These are phyloP conservation scores for Crax fasciolata DNA, from an alignment of 2,797 vertebrate species.

Conservation along the genomic window DNA sequence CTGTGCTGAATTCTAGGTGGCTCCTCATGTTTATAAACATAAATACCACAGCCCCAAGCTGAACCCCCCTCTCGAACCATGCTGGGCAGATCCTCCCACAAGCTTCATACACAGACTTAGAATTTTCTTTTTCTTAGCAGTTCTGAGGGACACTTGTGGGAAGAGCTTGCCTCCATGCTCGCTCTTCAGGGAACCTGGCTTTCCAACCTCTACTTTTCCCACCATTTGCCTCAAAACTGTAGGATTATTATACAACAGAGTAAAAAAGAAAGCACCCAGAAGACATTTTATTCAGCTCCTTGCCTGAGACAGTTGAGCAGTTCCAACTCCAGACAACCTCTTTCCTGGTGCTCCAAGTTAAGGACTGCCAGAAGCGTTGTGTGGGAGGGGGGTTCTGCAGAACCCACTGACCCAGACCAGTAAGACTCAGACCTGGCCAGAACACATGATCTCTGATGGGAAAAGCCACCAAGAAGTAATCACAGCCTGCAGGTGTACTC, in stretches of 20 bases:
- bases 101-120: not conserved
- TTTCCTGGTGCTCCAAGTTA: not conserved
- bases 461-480: not conserved
- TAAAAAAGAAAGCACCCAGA: not conserved
- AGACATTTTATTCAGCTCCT: slow-evolving; percentile 57
- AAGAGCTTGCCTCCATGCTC: not conserved
- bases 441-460: not conserved
- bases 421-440: not conserved
- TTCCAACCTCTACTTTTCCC: not conserved
- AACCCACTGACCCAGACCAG: not conserved
- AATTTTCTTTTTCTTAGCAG: not conserved
- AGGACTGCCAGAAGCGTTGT: not conserved
- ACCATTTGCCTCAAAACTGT: not conserved
- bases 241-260: not conserved
- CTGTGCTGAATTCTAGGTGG: too few relatives aligned
- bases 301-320: not conserved
- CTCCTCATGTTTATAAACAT: too few relatives aligned
- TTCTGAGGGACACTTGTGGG: not conserved
- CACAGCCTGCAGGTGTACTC: not conserved
- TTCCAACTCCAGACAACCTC: not conserved
- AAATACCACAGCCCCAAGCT: not conserved
- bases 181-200: not conserved
- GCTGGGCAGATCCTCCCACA: not conserved
- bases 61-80: not conserved
- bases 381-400: not conserved